These are phyloP conservation scores for Himalopsyche japonica DNA, from an alignment of 2,888 invertebrate species.

Conservation along the genomic window DNA sequence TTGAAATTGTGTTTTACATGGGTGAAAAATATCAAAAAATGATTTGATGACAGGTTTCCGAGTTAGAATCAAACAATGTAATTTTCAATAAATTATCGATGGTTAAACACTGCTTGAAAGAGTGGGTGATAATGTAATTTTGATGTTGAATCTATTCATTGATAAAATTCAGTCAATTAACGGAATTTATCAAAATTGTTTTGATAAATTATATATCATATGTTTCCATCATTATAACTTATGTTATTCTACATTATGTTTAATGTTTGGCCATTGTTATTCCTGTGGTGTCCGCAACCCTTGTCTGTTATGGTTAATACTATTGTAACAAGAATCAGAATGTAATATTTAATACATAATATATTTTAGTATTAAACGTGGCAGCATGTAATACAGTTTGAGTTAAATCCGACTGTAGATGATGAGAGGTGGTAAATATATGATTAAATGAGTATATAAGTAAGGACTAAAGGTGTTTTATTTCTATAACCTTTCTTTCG, in stretches of 20 bases:
- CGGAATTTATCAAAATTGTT: no score
- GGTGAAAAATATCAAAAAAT: no score
- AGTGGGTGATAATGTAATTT: no score
- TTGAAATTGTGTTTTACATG: not conserved
- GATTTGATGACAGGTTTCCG: no score
- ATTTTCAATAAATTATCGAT: no score
- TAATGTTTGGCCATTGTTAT: not conserved
- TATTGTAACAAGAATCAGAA: constrained; percentile 8
- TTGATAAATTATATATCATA: no score
- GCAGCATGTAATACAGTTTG: constrained; percentile 20
- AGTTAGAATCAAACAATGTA: no score
- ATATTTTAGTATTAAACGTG: constrained; percentile 28
- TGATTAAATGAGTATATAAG: constrained; percentile 15
- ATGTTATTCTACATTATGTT: no score
- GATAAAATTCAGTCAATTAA: no score
- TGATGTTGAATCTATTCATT: no score
- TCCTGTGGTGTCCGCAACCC: not conserved
- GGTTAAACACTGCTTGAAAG: no score
- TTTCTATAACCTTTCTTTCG: not conserved
- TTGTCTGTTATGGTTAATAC: not conserved
- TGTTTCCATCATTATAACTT: no score
- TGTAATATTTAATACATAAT: constrained; percentile 24
- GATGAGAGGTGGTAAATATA: constrained; percentile 18
- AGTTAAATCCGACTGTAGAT: constrained; percentile 20
- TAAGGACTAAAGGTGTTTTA: not conserved